Base-by-base conservation (phyloP, 2,888 invertebrate species). In the Catocala sponsa region DNA sequence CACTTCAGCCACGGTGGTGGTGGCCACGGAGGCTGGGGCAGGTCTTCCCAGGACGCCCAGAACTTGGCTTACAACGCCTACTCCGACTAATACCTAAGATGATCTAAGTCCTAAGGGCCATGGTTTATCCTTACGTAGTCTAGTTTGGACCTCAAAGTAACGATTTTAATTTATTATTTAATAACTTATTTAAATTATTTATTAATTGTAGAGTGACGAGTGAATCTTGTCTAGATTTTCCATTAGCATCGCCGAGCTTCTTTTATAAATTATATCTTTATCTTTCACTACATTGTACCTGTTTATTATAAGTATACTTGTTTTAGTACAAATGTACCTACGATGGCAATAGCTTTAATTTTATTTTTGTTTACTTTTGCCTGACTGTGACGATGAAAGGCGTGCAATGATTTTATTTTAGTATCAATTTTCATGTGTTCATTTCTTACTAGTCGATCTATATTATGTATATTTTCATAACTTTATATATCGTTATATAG, bases 31-130 rank as follows among this genome's bases (percentile, higher is more conserved):
- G 95, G 94, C 33, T 97, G 96, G 86, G 97, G 97, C 72, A 95
- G 97, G 75, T 89, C 97, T 70, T 93, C 96, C 63, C 95, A 95
- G 44, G 96, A 96, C 63, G 96, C 96, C 44, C 96, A 97, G 72
- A 95, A 96, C 71, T 82, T 97, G 83, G 97, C 97, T 52, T 98
- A 97, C 91, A 96, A 94, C 81, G 97, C 96, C 63, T 95, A 96
- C 88, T 80, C 92, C 70, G 89, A 92, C 83, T 94, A 84, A 92
- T 76, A 85, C 86, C 88, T 87, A 88, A 89, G 87, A 86, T 79
- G 79, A 74, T 61, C 70, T 70, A 74, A 81, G 75, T 76, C 81
- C 59, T 47, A 55, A 76, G 72, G 78, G 68, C 67, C 62, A 68
- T 73, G 72, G 53, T 68, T 65, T 65, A 73, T 83, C 81, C 78